Evolutionary conservation across 2,888 invertebrate species (phyloP), one percentile per base, ranked within the genome.

Genomic region (Acrobasis repandana): DNA sequence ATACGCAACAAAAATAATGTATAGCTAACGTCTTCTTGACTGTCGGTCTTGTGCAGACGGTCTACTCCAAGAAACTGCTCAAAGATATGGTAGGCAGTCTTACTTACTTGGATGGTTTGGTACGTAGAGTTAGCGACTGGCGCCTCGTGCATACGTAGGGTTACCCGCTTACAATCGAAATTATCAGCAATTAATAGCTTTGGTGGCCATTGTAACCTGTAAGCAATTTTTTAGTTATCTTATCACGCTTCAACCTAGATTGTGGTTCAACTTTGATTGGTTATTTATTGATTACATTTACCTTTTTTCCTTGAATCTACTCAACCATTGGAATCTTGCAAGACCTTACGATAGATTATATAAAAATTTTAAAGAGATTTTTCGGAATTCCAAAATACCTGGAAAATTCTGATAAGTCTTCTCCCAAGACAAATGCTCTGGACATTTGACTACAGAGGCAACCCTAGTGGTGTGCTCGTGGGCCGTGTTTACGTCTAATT

Each of bases 401-500:
- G 28, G 8, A 28, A 28, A 28, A 5, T 2, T 28, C 28, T 28
- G 28, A 28, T 28, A 43, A 14, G 1, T 11, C 2, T 43, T 11
- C n/a, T 3, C 14, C 10, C 3, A 36, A 11, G 2, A 2, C 11
- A 5, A n/a, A 11, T 49, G 10, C 8, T 20, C 11, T 20, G 20
- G 11, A 33, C 11, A 50, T 28, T 28, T 50, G 14, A 14, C 18
- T 5, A 9, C 10, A 38, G 11, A 18, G 36, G 43, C 38, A 54
- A 20, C 38, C 54, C 18, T 54, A 38, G 43, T 43, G n/a, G 43
- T 43, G 43, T 14, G 43, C 77, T 83, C 48, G 57, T 57, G 56
- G 28, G 82, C 75, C 83, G 86, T 91, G 89, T 91, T 91, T 91
- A 91, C 91, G 89, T 91, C 91, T 91, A 91, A 91, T 91, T 91